Conservation (phyloP, 1,140 invertebrate genomes). For the Pseudomyrmex gracilis region DNA sequence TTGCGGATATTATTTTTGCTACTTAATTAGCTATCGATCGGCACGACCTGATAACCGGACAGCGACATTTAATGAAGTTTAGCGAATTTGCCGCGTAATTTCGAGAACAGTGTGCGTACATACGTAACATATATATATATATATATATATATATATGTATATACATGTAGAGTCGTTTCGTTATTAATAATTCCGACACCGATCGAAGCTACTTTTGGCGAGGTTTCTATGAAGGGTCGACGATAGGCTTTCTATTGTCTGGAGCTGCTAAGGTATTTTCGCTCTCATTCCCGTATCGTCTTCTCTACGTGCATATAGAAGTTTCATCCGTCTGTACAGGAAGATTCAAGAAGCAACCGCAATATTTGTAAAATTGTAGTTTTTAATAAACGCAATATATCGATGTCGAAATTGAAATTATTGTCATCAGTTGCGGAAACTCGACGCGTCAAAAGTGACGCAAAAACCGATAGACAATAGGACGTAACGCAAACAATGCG, state of each 20-base stretch:
- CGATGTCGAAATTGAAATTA: conserved; percentile 10
- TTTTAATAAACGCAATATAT: background rate
- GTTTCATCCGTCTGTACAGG: background rate
- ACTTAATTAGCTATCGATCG: background rate
- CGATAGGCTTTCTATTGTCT: conserved; percentile 50
- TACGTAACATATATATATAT: too few relatives aligned
- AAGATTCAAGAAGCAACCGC: background rate
- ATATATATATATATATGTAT: too few relatives aligned
- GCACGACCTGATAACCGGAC: background rate
- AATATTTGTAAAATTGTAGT: background rate
- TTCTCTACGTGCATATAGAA: conserved; percentile 1
- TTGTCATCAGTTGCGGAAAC: background rate
- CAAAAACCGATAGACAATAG: background rate
- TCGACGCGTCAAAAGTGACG: background rate
- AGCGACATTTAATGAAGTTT: conserved; percentile 14
- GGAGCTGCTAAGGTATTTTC: conserved; percentile 55
- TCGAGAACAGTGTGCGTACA: background rate
- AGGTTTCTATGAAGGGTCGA: background rate
- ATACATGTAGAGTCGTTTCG: too few relatives aligned
- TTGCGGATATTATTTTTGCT: conserved; percentile 6
- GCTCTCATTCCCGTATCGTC: conserved; percentile 26
- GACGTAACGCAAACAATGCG: background rate
- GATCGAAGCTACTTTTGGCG: background rate
- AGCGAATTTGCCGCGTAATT: conserved; percentile 30
- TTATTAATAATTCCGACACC: background rate